phyloP scores from a whole-genome alignment of 2,797 vertebrate species.

The Pelodytes ibericus region DNA sequence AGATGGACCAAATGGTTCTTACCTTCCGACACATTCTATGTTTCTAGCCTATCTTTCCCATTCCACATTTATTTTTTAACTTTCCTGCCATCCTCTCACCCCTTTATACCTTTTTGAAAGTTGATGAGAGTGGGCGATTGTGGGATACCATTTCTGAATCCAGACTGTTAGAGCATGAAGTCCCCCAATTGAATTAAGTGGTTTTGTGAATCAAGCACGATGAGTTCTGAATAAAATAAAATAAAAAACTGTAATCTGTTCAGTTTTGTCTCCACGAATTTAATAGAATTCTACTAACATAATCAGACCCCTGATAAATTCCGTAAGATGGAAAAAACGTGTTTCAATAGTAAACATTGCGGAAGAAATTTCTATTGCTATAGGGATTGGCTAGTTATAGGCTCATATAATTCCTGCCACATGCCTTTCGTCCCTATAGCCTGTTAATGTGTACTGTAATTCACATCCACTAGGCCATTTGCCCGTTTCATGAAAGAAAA shows the following conservation, averaged over 20 bases:
- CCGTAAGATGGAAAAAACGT: slow-evolving; percentile 14
- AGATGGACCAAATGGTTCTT: no score
- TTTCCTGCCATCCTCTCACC: no score
- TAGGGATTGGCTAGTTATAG: slow-evolving; percentile 10
- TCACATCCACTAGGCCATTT: slow-evolving; percentile 14
- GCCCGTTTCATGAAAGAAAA: slow-evolving; percentile 14
- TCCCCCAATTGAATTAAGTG: no score
- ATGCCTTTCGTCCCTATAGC: slow-evolving; percentile 12
- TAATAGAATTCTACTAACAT: neutral
- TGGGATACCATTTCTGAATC: no score
- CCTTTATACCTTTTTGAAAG: no score
- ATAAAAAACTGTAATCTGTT: neutral
- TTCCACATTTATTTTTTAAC: no score
- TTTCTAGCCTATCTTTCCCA: no score
- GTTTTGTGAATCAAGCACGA: no score
- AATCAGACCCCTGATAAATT: neutral
- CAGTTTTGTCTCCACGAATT: neutral
- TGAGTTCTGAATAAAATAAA: no score
- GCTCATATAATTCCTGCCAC: slow-evolving; percentile 18
- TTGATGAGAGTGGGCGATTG: no score
- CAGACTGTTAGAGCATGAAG: no score
- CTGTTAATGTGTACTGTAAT: slow-evolving; percentile 22
- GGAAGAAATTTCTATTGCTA: neutral
- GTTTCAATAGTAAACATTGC: slow-evolving; percentile 16
- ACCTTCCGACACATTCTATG: no score